Percentiles rank a stretch among this genome's conserved stretches.
These are phyloP conservation scores for Tinamus major DNA, from an alignment of 2,797 vertebrate genomes.

Conservation along the genomic window DNA sequence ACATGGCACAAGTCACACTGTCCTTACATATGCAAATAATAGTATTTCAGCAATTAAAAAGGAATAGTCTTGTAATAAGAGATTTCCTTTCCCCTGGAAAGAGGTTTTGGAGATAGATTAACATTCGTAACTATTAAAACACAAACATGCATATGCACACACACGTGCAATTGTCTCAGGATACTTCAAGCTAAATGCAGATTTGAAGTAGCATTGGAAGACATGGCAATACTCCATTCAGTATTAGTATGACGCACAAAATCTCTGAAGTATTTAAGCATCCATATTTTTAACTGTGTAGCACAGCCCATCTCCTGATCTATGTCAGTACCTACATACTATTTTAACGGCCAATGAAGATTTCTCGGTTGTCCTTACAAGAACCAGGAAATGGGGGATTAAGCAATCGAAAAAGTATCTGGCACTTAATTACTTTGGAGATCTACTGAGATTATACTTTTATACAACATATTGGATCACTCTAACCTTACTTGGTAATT, in stretches of 20 bases:
- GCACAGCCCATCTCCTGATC: not conserved
- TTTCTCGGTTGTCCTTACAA: conserved; percentile 22
- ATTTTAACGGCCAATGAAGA: conserved; percentile 16
- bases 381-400: conserved; percentile 33
- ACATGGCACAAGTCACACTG: not conserved
- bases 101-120: not conserved
- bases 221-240: not conserved
- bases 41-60: conserved; percentile 1
- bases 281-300: not conserved
- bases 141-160: not conserved
- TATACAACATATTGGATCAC: not conserved
- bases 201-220: not conserved
- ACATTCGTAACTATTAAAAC: not conserved
- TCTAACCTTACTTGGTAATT: not conserved
- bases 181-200: not conserved
- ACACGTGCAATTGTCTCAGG: not conserved
- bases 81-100: not conserved
- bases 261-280: not conserved
- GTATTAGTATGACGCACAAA: not conserved
- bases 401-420: conserved; percentile 44
- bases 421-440: conserved; percentile 26
- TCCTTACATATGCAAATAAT: not conserved
- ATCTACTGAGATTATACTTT: not conserved
- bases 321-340: not conserved
- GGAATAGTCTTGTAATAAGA: not conserved